Evolutionary conservation across 2,113 vertebrate genomes (phyloP).

Genomic region (Lampris megalopsis): DNA sequence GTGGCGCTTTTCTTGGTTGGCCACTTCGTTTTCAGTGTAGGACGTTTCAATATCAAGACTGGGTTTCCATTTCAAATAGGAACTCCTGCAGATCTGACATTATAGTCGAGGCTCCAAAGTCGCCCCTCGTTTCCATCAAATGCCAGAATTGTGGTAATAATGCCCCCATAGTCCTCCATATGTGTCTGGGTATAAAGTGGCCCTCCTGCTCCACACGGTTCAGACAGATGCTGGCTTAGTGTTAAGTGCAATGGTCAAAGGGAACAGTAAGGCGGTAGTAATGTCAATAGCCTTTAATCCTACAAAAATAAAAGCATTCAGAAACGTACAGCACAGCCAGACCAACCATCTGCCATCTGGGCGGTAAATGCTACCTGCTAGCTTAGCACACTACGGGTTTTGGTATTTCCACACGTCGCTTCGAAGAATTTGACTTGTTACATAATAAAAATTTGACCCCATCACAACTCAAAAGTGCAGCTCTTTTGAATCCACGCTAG

Average conservation of each 20-base stretch:
- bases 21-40: too few relatives aligned
- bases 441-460: too few relatives aligned
- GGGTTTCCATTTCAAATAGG: too few relatives aligned
- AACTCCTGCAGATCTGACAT: not conserved
- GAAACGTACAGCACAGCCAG: not conserved
- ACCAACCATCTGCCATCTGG: not conserved
- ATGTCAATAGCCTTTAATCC: not conserved
- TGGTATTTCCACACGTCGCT: too few relatives aligned
- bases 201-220: not conserved
- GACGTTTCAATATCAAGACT: too few relatives aligned
- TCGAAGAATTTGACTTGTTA: too few relatives aligned
- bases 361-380: not conserved
- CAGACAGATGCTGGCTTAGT: constrained; percentile 1
- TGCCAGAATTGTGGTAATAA: not conserved
- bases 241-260: not conserved
- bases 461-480: too few relatives aligned
- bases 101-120: not conserved
- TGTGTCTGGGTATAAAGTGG: constrained; percentile 4
- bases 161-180: not conserved
- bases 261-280: not conserved
- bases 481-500: too few relatives aligned
- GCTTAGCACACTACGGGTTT: not conserved
- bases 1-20: too few relatives aligned
- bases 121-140: not conserved
- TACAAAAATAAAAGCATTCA: not conserved